These are phyloP conservation scores for Platycheirus rosarum DNA, from an alignment of 2,888 invertebrate species.

Conservation along the genomic window DNA sequence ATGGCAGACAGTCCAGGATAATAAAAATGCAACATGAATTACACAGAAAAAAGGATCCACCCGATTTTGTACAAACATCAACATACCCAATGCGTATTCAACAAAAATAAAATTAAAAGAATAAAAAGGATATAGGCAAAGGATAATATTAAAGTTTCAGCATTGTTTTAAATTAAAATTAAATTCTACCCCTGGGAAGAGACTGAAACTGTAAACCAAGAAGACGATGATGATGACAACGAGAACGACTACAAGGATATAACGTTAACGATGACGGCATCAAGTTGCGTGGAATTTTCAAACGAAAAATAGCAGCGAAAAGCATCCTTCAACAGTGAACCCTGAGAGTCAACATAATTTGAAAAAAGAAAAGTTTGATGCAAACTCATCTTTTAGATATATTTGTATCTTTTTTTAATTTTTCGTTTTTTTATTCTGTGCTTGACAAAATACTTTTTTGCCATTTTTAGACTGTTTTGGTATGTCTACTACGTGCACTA, in stretches of 20 bases:
- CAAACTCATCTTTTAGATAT: slow-evolving; percentile 37
- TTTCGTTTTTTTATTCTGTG: slow-evolving; percentile 4
- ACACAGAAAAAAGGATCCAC: slow-evolving; percentile 4
- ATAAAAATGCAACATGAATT: neutral
- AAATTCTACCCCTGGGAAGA: slow-evolving; percentile 27
- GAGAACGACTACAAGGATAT: neutral
- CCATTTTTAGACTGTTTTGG: slow-evolving; percentile 19
- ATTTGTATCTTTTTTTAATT: neutral
- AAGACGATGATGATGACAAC: slow-evolving; percentile 1
- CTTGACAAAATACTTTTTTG: slow-evolving; percentile 42
- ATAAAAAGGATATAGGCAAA: neutral
- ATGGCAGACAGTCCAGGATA: neutral
- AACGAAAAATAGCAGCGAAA: slow-evolving; percentile 48
- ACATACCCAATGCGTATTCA: neutral
- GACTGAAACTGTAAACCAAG: slow-evolving; percentile 15
- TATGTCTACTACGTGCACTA: too few species aligned
- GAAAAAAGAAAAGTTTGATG: slow-evolving; percentile 52
- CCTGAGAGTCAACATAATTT: slow-evolving; percentile 57
- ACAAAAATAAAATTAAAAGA: neutral
- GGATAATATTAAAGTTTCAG: slow-evolving; percentile 41
- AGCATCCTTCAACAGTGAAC: slow-evolving; percentile 58
- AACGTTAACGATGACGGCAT: neutral
- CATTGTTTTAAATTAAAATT: slow-evolving; percentile 52
- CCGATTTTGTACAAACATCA: too few species aligned
- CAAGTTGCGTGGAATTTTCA: slow-evolving; percentile 33